Base-by-base conservation (phyloP, 2,113 vertebrate species). In the Piliocolobus tephrosceles region DNA sequence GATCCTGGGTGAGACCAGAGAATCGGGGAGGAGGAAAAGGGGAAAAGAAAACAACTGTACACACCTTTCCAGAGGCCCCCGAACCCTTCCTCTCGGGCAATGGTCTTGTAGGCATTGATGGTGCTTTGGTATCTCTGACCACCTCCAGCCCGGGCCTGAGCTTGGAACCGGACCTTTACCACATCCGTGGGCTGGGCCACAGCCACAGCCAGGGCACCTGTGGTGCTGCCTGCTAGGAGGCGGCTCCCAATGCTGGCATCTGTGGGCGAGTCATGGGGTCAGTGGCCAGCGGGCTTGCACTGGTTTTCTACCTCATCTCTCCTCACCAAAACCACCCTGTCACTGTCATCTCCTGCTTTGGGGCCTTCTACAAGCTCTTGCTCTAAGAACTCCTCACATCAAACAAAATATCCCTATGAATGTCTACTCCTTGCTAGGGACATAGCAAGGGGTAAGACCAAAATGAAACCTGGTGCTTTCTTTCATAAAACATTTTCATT, bases 131-230 rank as follows among this genome's bases (percentile, higher is more conserved):
- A 99, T 72, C 99, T 98, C 95, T 98, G 98, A 76, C 91, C 96
- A 2, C 98, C 98, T 2, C 98, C 98, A 30, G 98, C 76, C 20
- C 98, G 98, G 16, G 98, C 98, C 97, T 99, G 99, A 0, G 99
- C 99, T 95, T 99, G 99, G 97, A 99, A 99, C 9, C 99, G 98
- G 64, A 99, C 99, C 97, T 99, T 99, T 23, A 99, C 99, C 96
- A 99, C 99, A 85, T 99, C 99, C 0, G 99, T 99, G 6, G 99
- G 99, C 96, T 99, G 99, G 55, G 99, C 99, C 40, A 99, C 98
- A 1, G 98, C 98, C 38, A 99, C 99, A 5, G 99, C 99, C 99
- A 99, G 98, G 35, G 99, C 99, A 18, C 99, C 99, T 0, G 99
- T 99, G 70, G 99, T 99, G 81, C 99, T 99, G 55, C 99, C 99